Conservation (phyloP, 2,113 vertebrate species). For the Porphyrio hochstetteri region DNA sequence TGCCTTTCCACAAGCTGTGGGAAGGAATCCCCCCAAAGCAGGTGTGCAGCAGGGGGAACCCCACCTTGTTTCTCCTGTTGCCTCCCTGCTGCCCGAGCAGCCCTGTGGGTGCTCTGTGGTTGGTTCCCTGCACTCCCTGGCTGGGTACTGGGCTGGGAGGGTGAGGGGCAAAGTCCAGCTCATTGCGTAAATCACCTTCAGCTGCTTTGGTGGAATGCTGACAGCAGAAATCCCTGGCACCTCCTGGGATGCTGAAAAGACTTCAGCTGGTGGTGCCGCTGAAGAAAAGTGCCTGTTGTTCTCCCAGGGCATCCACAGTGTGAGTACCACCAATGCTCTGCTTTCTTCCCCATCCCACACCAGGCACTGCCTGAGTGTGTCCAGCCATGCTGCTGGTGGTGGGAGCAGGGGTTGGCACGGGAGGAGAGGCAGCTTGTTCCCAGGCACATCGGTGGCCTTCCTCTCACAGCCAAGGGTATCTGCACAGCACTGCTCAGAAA, state of each 20-base stretch:
- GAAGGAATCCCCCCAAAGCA: neutral
- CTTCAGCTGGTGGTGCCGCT: neutral
- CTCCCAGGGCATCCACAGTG: neutral
- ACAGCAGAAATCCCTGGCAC: neutral
- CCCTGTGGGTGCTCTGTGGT: neutral
- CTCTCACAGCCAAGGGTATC: neutral
- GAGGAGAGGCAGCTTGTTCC: neutral
- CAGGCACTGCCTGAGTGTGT: neutral
- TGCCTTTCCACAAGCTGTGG: neutral
- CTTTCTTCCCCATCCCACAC: neutral
- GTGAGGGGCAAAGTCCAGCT: neutral
- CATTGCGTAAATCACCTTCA: neutral
- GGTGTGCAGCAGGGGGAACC: rapidly evolving
- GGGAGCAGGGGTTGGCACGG: neutral
- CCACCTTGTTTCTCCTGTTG: neutral
- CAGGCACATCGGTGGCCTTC: neutral
- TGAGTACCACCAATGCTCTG: neutral
- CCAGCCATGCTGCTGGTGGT: rapidly evolving
- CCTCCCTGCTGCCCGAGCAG: neutral
- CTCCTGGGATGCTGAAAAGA: neutral
- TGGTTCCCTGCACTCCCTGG: neutral
- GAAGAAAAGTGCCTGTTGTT: neutral
- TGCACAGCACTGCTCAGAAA: rapidly evolving
- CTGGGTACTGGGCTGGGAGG: rapidly evolving
- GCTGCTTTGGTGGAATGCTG: neutral